Percentiles rank a stretch among this genome's conserved stretches.
These are phyloP conservation scores for Nyctalus aviator DNA, from an alignment of 2,797 vertebrate species.

Conservation along the genomic window DNA sequence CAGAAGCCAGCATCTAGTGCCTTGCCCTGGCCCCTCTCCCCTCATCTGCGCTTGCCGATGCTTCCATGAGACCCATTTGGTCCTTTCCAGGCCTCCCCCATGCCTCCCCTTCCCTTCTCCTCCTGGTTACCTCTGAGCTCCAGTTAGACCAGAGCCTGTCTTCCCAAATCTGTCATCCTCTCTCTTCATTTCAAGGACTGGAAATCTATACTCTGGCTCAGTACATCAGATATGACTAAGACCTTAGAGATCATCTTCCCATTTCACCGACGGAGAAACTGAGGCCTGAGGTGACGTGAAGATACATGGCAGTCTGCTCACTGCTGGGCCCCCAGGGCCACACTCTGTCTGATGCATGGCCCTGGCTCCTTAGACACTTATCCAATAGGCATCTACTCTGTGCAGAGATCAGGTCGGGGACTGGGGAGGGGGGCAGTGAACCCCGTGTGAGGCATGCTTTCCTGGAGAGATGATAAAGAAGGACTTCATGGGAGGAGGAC, in stretches of 20 bases:
- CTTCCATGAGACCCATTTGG: accelerated
- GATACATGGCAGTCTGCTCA: too few species aligned
- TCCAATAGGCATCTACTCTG: not conserved
- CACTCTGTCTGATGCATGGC: accelerated
- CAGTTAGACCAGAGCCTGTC: not conserved
- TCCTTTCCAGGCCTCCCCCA: not conserved
- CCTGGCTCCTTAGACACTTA: not conserved
- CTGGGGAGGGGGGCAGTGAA: accelerated
- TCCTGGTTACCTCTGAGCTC: not conserved
- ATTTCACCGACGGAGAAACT: not conserved
- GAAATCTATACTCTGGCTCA: not conserved
- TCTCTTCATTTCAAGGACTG: not conserved
- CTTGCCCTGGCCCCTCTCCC: not conserved
- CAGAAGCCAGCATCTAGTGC: not conserved
- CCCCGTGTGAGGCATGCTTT: not conserved
- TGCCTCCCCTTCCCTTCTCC: not conserved
- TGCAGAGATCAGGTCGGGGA: not conserved
- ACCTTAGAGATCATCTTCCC: not conserved
- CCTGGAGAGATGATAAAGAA: not conserved
- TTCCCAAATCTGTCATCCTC: not conserved
- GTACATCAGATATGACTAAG: not conserved
- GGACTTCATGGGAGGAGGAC: too few species aligned
- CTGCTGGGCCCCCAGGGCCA: not conserved
- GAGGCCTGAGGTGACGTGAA: not conserved
- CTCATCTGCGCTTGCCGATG: not conserved